A percentile compares a stretch with the other conserved stretches of the same genome.
These are phyloP conservation scores for Trogon melanurus DNA, from an alignment of 2,113 vertebrate genomes.

Conservation along the genomic window DNA sequence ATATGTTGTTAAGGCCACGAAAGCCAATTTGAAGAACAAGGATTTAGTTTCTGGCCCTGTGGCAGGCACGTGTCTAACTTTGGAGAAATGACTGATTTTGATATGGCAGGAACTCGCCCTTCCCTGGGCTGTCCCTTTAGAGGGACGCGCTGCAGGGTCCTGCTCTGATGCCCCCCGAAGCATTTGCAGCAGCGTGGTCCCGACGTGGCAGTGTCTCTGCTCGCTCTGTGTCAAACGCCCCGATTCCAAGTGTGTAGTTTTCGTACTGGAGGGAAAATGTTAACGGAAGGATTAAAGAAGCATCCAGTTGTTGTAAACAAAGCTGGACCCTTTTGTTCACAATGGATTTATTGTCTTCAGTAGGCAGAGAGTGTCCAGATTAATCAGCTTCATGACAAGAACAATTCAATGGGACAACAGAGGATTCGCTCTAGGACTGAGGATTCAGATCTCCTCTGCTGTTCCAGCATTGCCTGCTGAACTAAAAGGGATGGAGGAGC, in stretches of 20 bases:
- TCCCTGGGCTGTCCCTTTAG: not conserved
- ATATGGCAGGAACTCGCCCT: not conserved
- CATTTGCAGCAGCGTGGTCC: not conserved
- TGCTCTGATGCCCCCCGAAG: not conserved
- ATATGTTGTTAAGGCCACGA: not conserved
- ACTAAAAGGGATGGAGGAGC: not conserved
- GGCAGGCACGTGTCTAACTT: not conserved
- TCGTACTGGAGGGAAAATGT: slow-evolving; percentile 24
- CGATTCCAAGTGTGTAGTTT: not conserved
- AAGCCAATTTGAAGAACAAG: not conserved
- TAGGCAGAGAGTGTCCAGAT: slow-evolving; percentile 57
- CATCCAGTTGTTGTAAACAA: slow-evolving; percentile 64
- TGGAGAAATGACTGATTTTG: not conserved
- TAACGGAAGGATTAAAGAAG: slow-evolving; percentile 57
- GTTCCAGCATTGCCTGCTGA: not conserved
- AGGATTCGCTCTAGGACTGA: not conserved
- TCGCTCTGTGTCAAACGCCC: not conserved
- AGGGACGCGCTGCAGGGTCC: not conserved
- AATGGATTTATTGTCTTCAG: slow-evolving; percentile 63
- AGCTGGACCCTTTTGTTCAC: slow-evolving; percentile 48
- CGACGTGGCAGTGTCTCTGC: not conserved
- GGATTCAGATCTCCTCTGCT: slow-evolving; percentile 13
- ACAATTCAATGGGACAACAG: slow-evolving; percentile 24
- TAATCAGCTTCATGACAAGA: slow-evolving; percentile 64
- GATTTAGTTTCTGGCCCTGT: not conserved